A percentile compares a stretch with the other conserved stretches of the same genome.
These are phyloP conservation scores for Herminia tarsipennalis DNA, from an alignment of 2,888 invertebrate genomes.

Conservation along the genomic window DNA sequence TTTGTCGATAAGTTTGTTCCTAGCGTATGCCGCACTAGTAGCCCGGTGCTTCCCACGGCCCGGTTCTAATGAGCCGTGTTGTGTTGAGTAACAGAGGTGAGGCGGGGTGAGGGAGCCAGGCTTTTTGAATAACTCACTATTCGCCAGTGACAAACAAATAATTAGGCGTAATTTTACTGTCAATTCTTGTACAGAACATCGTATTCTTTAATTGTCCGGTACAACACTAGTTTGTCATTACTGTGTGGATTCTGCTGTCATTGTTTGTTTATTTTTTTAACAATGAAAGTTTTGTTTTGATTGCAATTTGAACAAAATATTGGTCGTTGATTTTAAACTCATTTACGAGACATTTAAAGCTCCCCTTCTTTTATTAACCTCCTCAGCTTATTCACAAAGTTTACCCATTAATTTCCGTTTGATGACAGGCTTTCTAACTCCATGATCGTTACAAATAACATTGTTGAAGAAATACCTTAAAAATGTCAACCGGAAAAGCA, in stretches of 20 bases:
- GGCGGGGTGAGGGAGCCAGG: slow-evolving; percentile 46
- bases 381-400: not conserved
- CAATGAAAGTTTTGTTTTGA: no score
- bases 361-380: no score
- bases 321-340: no score
- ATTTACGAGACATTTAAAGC: no score
- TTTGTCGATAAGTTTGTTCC: slow-evolving; percentile 27
- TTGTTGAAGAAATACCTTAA: slow-evolving; percentile 44
- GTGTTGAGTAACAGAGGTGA: slow-evolving; percentile 73
- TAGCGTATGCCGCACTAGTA: slow-evolving; percentile 54
- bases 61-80: slow-evolving; percentile 82
- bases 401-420: not conserved
- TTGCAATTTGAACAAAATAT: no score
- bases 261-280: no score
- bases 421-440: not conserved
- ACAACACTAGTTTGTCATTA: slow-evolving; percentile 1
- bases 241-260: no score
- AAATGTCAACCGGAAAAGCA: slow-evolving; percentile 64
- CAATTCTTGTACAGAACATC: slow-evolving; percentile 22
- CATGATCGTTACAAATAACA: slow-evolving; percentile 27
- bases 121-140: slow-evolving; percentile 66
- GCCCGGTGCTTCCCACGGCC: slow-evolving; percentile 75
- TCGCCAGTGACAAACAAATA: slow-evolving; percentile 57
- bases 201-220: not conserved
- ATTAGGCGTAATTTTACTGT: slow-evolving; percentile 55